Evolutionary conservation across 1,140 invertebrate genomes (phyloP), one percentile per base, ranked within the genome.

Genomic region (Bombus vancouverensis): DNA sequence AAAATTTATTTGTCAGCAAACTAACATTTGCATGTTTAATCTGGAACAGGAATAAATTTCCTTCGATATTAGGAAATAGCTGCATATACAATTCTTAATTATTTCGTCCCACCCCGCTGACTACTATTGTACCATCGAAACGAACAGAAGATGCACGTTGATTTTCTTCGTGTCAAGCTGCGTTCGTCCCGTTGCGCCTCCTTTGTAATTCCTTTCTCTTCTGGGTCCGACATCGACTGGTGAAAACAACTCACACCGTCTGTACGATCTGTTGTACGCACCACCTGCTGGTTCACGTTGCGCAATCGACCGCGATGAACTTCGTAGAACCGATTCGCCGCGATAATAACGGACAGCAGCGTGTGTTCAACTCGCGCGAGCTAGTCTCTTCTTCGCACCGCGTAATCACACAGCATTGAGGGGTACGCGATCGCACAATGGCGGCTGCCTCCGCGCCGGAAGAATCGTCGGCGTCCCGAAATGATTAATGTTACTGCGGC

Each of bases 351-450:
- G 62, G 62, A 44, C 42, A 3, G 37, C 80, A 42, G 80, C 80
- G 71, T 32, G 70, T 42, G 77, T 42, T 39, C 8, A 25, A 22
- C 42, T 79, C n/a, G n/a, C 59, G n/a, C 65, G 65, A 15, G 65
- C n/a, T 32, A 12, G 65, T 39, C 25, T n/a, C 42, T 25, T 4
- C 18, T 18, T 32, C n/a, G 74, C 62, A 9, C 28, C 80, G 12
- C 37, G 81, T 78, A 83, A 83, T 83, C 81, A 78, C 74, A 83
- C 74, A 37, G 74, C 81, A 83, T 83, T 78, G 74, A 83, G 37
- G 62, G 53, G 15, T 76, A 78, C 74, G 62, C 37, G 81, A 70
- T 42, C 34, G n/a, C 37, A 83, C 81, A 83, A 83, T 83, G 37
- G 44, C 74, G 22, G 81, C 4, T 53, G 57, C 78, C 47, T 47